phyloP scores from a whole-genome alignment of 2,113 vertebrate species.

The sheep (Ovis aries) region DNA sequence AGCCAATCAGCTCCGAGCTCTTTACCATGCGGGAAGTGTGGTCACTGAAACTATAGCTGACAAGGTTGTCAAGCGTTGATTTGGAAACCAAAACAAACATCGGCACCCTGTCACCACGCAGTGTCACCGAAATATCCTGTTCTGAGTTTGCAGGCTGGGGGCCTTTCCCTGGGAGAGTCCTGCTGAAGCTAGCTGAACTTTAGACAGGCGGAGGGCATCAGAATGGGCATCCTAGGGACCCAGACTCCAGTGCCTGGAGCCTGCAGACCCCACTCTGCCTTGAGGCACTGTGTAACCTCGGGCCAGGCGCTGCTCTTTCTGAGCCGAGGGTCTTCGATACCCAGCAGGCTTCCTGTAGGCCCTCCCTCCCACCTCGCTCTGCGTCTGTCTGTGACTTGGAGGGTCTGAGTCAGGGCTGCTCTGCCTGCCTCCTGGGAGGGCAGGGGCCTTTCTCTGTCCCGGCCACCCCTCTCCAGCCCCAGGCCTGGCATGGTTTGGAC shows the following conservation, averaged over 20 bases:
- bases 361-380: neutral
- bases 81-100: slow-evolving; percentile 74
- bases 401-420: neutral
- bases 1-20: neutral
- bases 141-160: slow-evolving; percentile 43
- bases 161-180: slow-evolving; percentile 46
- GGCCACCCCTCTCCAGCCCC: neutral
- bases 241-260: neutral
- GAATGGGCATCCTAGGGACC: neutral
- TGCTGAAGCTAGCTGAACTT: neutral
- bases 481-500: neutral
- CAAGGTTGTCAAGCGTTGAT: slow-evolving; percentile 57
- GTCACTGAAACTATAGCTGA: neutral
- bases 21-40: neutral
- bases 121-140: slow-evolving; percentile 24
- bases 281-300: neutral
- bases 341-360: neutral
- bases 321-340: neutral
- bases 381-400: neutral
- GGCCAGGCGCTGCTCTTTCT: neutral
- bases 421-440: neutral
- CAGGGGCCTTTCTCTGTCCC: neutral
- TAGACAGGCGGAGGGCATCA: neutral
- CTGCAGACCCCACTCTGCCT: neutral
- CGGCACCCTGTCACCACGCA: neutral